These are phyloP conservation scores for Andrena cerasifolii DNA, from an alignment of 1,140 invertebrate genomes.

Conservation along the genomic window DNA sequence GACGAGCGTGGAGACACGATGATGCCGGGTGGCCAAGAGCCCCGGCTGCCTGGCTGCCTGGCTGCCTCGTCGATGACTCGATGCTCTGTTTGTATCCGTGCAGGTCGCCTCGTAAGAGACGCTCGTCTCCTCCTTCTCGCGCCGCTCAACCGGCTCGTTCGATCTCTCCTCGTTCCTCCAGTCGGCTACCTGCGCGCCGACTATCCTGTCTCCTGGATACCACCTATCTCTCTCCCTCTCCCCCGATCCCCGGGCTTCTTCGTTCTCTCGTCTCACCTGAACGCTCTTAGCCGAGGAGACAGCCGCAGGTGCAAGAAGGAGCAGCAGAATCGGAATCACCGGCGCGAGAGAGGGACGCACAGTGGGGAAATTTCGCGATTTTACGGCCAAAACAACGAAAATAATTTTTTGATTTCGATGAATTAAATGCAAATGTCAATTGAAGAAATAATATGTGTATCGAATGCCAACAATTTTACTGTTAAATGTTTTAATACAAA, in stretches of 20 bases:
- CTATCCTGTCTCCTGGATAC: conserved; percentile 52
- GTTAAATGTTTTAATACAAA: no score
- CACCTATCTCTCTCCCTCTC: background rate
- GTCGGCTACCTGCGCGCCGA: conserved; percentile 73
- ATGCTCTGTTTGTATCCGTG: conserved; percentile 74
- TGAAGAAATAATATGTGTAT: no score
- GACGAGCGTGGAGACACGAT: conserved; percentile 62
- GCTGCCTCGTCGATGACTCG: conserved; percentile 70
- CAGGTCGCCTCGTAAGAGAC: conserved; percentile 45
- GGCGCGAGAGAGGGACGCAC: conserved; percentile 32
- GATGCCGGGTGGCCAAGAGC: conserved; percentile 71
- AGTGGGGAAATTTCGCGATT: no score
- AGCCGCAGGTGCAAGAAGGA: background rate
- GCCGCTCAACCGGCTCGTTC: background rate
- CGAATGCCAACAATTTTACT: no score
- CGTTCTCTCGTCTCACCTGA: conserved; percentile 26
- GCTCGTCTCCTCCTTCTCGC: conserved; percentile 20
- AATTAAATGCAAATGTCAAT: no score
- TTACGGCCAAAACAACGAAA: no score
- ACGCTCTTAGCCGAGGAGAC: conserved; percentile 21
- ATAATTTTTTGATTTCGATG: no score
- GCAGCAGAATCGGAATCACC: conserved; percentile 9
- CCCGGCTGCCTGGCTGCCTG: conserved; percentile 50
- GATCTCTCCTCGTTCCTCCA: conserved; percentile 50
- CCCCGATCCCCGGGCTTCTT: background rate